Conservation (phyloP, 1,140 invertebrate genomes). For the Leptinotarsa defecta region DNA sequence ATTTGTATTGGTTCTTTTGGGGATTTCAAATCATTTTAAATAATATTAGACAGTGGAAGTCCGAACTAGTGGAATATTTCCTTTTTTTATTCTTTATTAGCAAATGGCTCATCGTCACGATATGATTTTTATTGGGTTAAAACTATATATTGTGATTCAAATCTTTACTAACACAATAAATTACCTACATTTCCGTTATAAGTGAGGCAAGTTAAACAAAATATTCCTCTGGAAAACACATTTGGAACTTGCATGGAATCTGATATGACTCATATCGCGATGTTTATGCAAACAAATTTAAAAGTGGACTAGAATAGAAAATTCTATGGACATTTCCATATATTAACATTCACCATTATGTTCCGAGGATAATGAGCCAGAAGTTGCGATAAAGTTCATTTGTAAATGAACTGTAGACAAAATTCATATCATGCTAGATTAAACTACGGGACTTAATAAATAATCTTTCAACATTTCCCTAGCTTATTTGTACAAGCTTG, state of each 20-base stretch:
- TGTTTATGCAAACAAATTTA: background rate
- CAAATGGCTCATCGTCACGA: too few species aligned
- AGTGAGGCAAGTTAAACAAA: too few species aligned
- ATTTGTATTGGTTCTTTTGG: too few species aligned
- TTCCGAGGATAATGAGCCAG: background rate
- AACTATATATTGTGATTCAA: too few species aligned
- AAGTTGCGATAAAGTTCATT: background rate
- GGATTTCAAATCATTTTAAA: too few species aligned
- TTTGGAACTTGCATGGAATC: background rate
- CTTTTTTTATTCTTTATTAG: too few species aligned
- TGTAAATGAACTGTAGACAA: background rate
- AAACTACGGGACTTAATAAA: background rate
- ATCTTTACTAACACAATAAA: too few species aligned
- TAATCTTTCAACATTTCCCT: slow-evolving; percentile 1
- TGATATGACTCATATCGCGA: background rate
- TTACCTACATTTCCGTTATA: too few species aligned
- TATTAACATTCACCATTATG: slow-evolving; percentile 6
- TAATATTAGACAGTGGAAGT: too few species aligned
- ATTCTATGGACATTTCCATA: background rate
- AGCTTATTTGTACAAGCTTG: background rate
- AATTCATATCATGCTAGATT: background rate
- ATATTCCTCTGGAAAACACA: too few species aligned
- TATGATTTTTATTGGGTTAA: too few species aligned
- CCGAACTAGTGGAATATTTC: too few species aligned
- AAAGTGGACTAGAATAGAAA: background rate